phyloP scores from a whole-genome alignment of 1,140 invertebrate species.

The Trissolcus basalis region DNA sequence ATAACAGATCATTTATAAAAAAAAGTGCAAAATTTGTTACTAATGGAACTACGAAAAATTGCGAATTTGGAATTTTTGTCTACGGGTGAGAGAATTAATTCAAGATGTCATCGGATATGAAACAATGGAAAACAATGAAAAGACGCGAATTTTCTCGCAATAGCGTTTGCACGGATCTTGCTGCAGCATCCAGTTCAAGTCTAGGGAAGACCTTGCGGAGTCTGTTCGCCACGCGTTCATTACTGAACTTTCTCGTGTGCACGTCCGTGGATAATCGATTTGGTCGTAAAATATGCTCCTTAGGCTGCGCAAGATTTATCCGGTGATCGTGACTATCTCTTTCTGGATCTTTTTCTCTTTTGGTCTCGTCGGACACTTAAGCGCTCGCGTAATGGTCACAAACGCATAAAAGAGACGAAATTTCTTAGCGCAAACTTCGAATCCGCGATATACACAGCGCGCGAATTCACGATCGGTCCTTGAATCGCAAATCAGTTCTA shows the following conservation, averaged over 20 bases:
- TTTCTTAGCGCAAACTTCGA: background rate
- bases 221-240: slow-evolving; percentile 65
- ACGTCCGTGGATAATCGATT: slow-evolving; percentile 71
- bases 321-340: slow-evolving; percentile 55
- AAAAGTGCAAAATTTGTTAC: no score
- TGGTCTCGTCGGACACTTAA: slow-evolving; percentile 28
- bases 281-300: slow-evolving; percentile 72
- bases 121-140: slow-evolving; percentile 27
- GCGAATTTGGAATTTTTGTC: no score
- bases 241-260: slow-evolving; percentile 67
- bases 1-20: no score
- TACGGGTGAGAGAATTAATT: no score
- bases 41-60: no score
- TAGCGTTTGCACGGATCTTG: slow-evolving; percentile 24
- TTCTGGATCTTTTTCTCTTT: slow-evolving; percentile 48
- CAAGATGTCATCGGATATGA: slow-evolving; percentile 17
- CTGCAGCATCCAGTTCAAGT: slow-evolving; percentile 60
- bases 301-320: slow-evolving; percentile 62
- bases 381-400: slow-evolving; percentile 18
- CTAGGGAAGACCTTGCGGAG: slow-evolving; percentile 63
- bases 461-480: no score
- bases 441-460: background rate
- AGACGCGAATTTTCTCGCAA: slow-evolving; percentile 21
- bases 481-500: no score
- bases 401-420: slow-evolving; percentile 25